Evolutionary conservation across 2,888 invertebrate genomes (phyloP).

Genomic region (Leucoma salicis): DNA sequence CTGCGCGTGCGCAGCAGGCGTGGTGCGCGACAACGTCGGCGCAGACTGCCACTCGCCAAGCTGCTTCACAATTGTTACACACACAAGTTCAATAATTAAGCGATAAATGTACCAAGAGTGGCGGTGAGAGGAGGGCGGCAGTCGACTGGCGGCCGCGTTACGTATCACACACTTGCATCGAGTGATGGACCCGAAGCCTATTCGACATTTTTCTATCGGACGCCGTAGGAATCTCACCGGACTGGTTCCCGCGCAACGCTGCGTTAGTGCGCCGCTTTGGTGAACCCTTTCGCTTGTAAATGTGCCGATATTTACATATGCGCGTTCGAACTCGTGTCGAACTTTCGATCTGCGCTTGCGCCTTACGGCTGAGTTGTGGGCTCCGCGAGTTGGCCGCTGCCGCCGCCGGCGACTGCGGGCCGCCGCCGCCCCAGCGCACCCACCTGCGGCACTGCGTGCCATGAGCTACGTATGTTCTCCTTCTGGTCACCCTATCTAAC

Average conservation of each 20-base stretch:
- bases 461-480: constrained; percentile 74
- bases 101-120: constrained; percentile 76
- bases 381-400: constrained; percentile 53
- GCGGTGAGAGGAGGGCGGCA: constrained; percentile 77
- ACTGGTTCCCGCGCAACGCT: constrained; percentile 83
- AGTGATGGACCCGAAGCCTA: constrained; percentile 71
- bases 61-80: constrained; percentile 76
- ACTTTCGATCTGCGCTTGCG: constrained; percentile 79
- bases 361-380: constrained; percentile 56
- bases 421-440: constrained; percentile 65
- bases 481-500: no score
- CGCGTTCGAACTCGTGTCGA: constrained; percentile 77
- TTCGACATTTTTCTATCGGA: constrained; percentile 84
- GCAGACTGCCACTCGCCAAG: constrained; percentile 58
- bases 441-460: constrained; percentile 66
- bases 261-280: constrained; percentile 81
- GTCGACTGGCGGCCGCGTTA: constrained; percentile 76
- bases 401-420: constrained; percentile 43
- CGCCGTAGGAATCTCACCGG: constrained; percentile 85
- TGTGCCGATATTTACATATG: constrained; percentile 83
- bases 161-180: constrained; percentile 70
- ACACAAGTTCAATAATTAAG: constrained; percentile 80
- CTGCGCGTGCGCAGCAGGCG: constrained; percentile 61
- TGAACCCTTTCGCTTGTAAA: constrained; percentile 83
- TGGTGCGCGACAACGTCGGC: constrained; percentile 72